Evolutionary conservation across 37 sponge, comb jelly and placozoan genomes (phyloP), one percentile per base, ranked within the genome.

Genomic region (Geodia barretti): DNA sequence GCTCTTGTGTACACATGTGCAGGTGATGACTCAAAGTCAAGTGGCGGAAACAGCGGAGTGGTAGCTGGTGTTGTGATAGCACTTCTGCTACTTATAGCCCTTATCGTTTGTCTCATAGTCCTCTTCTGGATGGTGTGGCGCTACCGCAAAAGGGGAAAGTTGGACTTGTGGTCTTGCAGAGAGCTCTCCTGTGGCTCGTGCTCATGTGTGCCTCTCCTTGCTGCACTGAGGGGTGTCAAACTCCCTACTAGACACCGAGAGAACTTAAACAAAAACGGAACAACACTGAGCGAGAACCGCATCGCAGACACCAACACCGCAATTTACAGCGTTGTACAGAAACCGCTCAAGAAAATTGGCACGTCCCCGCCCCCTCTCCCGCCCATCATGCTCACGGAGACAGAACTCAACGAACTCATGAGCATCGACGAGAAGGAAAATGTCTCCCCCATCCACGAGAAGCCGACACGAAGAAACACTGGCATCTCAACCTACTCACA

Each of bases 31-130:
- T 14, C 54, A 7, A 35, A 20, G 5, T 33, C 38, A 36, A 36
- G 28, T 8, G n/a, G 58, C 8, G 26, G 4, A 4, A 24, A 73
- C 5, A 70, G 31, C 4, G 80, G 81, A 30, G 26, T 63, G 41
- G 59, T 62, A 23, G 82, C 25, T 40, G 82, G 73, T 62, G 82
- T 62, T 39, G 25, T 81, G n/a, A 38, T 72, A 28, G 43, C 25
- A 4, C 39, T 43, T 0, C 38, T 68, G n/a, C n/a, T 81, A 63
- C 0, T 72, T n/a, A 40, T 81, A 26, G 37, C 64, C 42, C 33
- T 83, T 32, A 7, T 42, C n/a, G 31, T 83, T 2, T 37, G 54
- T 32, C 31, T 83, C 1, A 2, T 74, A 0, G 0, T 74, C 42
- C 9, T 83, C 4, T 4, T 74, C 0, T 23, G 62, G 23, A 1